These are phyloP conservation scores for Artemia sp. DNA, from an alignment of 2,888 invertebrate genomes.

Conservation along the genomic window DNA sequence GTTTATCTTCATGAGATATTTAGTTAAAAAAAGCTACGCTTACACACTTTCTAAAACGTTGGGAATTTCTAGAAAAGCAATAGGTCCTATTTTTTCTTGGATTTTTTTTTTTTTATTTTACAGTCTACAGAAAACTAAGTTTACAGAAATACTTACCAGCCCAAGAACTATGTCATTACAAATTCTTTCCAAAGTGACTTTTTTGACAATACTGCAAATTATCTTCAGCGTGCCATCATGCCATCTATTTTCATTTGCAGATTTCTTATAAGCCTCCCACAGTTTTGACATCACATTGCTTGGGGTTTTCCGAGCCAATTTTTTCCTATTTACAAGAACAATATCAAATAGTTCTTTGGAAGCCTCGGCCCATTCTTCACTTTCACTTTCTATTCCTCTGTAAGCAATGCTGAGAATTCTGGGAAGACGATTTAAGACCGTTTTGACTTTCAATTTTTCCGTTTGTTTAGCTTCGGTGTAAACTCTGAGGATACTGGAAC, in stretches of 20 bases:
- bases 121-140: background rate
- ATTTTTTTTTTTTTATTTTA: background rate
- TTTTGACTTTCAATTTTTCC: background rate
- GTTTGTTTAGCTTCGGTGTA: background rate
- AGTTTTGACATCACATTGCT: background rate
- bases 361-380: background rate
- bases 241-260: background rate
- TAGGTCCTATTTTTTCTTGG: no score
- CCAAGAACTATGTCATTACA: constrained; percentile 1
- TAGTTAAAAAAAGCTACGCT: no score
- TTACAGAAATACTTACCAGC: background rate
- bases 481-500: constrained; percentile 8
- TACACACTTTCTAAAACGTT: no score
- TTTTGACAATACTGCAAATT: background rate
- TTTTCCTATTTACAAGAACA: background rate
- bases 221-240: constrained; percentile 1
- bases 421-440: constrained; percentile 13
- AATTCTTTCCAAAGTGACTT: background rate
- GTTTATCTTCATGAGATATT: no score
- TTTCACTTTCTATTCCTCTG: background rate
- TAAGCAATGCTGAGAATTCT: background rate
- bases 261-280: constrained; percentile 11
- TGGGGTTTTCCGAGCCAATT: background rate
- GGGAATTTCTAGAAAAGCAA: no score
- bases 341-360: constrained; percentile 1